Conservation (phyloP, 2,888 invertebrate species). For the Pristionchus fissidentatus region DNA sequence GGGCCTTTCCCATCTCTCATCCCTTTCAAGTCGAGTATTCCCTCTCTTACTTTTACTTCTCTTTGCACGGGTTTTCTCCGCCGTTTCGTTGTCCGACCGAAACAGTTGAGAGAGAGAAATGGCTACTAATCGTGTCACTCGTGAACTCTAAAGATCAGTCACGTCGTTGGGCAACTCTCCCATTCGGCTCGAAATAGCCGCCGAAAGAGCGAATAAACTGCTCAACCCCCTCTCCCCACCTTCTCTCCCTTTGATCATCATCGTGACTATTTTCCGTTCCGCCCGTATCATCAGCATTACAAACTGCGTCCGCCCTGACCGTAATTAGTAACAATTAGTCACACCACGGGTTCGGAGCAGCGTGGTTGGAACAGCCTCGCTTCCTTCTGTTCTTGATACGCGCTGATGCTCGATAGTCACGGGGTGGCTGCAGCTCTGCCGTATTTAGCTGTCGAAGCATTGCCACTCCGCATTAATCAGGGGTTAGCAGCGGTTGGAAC, state of each 20-base stretch:
- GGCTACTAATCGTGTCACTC: no score
- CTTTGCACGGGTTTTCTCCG: no score
- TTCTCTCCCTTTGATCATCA: no score
- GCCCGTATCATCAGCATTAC: not conserved
- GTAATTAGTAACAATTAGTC: conserved; percentile 8
- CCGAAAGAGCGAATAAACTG: not conserved
- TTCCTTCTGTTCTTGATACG: not conserved
- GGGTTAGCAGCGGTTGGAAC: not conserved
- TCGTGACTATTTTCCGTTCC: not conserved
- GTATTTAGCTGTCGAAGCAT: not conserved
- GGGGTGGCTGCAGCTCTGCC: not conserved
- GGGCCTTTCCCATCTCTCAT: no score
- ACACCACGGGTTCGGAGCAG: not conserved
- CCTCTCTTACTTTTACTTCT: no score
- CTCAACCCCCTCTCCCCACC: not conserved
- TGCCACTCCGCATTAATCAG: not conserved
- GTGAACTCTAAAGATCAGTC: conserved; percentile 22
- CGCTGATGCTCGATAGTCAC: no score
- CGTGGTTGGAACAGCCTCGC: not conserved
- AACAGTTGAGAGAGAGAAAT: no score
- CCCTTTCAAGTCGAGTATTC: no score
- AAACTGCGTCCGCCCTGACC: conserved; percentile 25
- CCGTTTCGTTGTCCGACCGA: no score
- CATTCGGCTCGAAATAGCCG: not conserved
- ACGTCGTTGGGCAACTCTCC: not conserved